Conservation (phyloP, 2,797 vertebrate genomes). For the Pantherophis vulpinus region DNA sequence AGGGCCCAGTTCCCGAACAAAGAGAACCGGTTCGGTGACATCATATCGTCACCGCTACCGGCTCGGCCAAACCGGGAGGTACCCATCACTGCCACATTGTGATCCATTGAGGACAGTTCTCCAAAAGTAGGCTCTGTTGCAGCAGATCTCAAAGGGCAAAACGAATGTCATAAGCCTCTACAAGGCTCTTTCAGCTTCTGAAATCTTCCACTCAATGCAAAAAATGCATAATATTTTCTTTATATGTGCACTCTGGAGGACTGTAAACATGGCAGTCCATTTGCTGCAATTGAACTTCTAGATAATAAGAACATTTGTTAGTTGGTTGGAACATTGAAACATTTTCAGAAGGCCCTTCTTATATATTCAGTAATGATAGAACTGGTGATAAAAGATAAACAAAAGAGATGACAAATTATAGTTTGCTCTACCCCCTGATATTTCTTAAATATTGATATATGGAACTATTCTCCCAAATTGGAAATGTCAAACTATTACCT, state of each 20-base stretch:
- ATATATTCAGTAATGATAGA: not conserved
- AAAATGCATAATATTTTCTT: not conserved
- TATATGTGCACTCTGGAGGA: not conserved
- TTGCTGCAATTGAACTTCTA: not conserved
- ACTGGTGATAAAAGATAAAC: not conserved
- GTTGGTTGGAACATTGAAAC: not conserved
- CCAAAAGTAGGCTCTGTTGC: not conserved
- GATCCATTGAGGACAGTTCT: not conserved
- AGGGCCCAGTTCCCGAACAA: too few species aligned
- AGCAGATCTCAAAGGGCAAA: not conserved
- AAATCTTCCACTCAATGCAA: not conserved
- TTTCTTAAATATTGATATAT: not conserved
- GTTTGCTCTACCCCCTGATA: not conserved
- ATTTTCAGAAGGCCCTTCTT: not conserved
- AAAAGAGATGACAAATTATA: not conserved
- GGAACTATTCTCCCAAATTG: not conserved
- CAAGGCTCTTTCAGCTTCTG: not conserved
- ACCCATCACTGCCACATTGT: not conserved
- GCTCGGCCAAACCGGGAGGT: too few species aligned
- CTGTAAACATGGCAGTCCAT: not conserved
- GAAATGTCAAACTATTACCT: not conserved
- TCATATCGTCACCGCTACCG: too few species aligned
- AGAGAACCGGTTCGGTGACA: too few species aligned
- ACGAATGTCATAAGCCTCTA: not conserved
- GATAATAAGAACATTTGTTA: not conserved